Evolutionary conservation across 2,797 vertebrate species (phyloP).

Genomic region (Lemur catta): DNA sequence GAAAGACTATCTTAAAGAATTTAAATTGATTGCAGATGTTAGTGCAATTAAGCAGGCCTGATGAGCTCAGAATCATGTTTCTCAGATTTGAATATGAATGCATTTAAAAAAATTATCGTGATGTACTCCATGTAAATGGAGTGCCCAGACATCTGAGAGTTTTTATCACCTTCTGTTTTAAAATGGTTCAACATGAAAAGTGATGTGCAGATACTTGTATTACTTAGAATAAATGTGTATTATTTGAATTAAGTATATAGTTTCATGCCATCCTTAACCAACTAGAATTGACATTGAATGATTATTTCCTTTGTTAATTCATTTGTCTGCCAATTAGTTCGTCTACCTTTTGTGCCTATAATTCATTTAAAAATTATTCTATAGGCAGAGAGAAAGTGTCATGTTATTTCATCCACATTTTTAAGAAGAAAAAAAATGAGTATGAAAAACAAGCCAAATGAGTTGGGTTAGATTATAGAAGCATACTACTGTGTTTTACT

Average conservation of each 20-base stretch:
- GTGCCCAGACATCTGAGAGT: slow-evolving; percentile 52
- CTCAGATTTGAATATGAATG: slow-evolving; percentile 77
- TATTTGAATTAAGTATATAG: neutral
- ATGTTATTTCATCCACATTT: neutral
- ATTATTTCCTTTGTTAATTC: slow-evolving; percentile 48
- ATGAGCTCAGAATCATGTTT: slow-evolving; percentile 78
- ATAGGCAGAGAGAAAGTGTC: neutral
- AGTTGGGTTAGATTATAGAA: neutral
- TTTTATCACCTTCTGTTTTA: slow-evolving; percentile 66
- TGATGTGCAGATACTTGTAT: neutral
- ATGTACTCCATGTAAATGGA: slow-evolving; percentile 67
- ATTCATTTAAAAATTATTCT: slow-evolving; percentile 48
- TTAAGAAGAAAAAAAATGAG: neutral
- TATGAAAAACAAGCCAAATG: neutral
- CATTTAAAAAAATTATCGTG: slow-evolving; percentile 63
- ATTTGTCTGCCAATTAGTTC: slow-evolving; percentile 34
- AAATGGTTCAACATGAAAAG: slow-evolving; percentile 49
- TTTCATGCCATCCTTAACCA: neutral
- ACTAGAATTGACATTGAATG: slow-evolving; percentile 24
- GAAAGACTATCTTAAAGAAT: slow-evolving; percentile 80
- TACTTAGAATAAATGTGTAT: slow-evolving; percentile 29
- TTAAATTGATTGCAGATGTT: slow-evolving; percentile 85
- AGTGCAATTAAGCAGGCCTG: slow-evolving; percentile 80
- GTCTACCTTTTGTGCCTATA: neutral
- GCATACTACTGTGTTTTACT: neutral